Percentiles rank a stretch among this genome's conserved stretches.
These are phyloP conservation scores for Anhinga anhinga DNA, from an alignment of 2,113 vertebrate species.

Conservation along the genomic window DNA sequence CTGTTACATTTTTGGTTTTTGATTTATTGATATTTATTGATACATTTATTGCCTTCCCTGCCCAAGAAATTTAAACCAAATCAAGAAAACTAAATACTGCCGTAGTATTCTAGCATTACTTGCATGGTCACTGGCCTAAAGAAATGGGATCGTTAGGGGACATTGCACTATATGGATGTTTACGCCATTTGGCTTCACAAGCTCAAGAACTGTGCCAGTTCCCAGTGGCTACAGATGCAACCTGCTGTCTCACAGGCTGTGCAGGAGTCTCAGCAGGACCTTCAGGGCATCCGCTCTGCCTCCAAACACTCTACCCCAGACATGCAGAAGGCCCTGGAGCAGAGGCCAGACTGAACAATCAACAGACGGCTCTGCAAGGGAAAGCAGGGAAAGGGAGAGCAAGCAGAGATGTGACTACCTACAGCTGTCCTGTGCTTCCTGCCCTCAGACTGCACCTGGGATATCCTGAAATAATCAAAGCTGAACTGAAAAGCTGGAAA, in stretches of 20 bases:
- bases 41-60: not conserved
- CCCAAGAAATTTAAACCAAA: not conserved
- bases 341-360: not conserved
- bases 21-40: not conserved
- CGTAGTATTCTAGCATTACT: not conserved
- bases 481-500: not conserved
- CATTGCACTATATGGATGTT: not conserved
- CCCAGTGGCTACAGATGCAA: not conserved
- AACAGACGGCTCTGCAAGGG: not conserved
- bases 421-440: not conserved
- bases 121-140: not conserved
- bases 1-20: not conserved
- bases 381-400: accelerated
- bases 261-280: not conserved
- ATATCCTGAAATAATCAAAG: not conserved
- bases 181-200: not conserved
- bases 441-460: not conserved
- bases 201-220: not conserved
- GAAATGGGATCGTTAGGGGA: accelerated
- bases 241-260: not conserved
- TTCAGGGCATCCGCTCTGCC: not conserved
- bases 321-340: not conserved
- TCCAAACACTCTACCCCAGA: accelerated
- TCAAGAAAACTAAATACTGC: not conserved
- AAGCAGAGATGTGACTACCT: not conserved